Evolutionary conservation across 2,113 vertebrate genomes (phyloP).

Genomic region (Ibidorhyncha struthersii): DNA sequence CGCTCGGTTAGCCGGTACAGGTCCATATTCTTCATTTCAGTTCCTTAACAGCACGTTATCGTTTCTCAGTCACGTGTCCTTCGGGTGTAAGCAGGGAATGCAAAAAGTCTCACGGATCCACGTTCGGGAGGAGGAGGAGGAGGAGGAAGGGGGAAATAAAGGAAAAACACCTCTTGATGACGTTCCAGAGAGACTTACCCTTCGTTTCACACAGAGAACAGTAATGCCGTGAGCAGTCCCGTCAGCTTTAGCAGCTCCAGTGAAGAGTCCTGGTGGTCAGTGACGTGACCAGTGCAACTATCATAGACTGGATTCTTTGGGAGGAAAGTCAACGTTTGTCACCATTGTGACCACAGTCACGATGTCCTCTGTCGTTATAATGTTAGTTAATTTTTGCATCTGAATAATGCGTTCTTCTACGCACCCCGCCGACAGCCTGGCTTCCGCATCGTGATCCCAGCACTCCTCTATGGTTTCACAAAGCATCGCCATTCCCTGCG

Average conservation of each 20-base stretch:
- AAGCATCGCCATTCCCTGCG: constrained; percentile 93
- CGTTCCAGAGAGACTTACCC: constrained; percentile 60
- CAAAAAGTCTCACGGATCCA: constrained; percentile 66
- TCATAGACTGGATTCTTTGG: constrained; percentile 99
- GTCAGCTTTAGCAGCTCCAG: constrained; percentile 76
- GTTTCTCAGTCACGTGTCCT: constrained; percentile 48
- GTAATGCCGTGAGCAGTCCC: constrained; percentile 36
- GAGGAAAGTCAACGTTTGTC: constrained; percentile 98
- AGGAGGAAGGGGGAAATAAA: neutral
- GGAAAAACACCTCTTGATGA: neutral
- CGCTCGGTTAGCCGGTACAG: constrained; percentile 53
- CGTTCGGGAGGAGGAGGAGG: neutral
- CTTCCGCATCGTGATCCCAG: constrained; percentile 99
- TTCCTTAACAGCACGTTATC: constrained; percentile 35
- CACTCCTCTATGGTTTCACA: constrained; percentile 98
- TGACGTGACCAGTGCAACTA: constrained; percentile 69
- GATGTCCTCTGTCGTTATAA: constrained; percentile 94
- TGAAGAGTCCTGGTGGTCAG: constrained; percentile 75
- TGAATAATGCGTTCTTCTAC: constrained; percentile 95
- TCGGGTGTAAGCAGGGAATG: constrained; percentile 65
- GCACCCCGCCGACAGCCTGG: constrained; percentile 93
- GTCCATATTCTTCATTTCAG: constrained; percentile 71
- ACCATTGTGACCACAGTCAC: constrained; percentile 98
- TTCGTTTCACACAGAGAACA: constrained; percentile 7
- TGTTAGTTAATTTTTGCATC: constrained; percentile 93